Conservation (phyloP, 2,888 invertebrate genomes). For the Drosophila diplacantha region DNA sequence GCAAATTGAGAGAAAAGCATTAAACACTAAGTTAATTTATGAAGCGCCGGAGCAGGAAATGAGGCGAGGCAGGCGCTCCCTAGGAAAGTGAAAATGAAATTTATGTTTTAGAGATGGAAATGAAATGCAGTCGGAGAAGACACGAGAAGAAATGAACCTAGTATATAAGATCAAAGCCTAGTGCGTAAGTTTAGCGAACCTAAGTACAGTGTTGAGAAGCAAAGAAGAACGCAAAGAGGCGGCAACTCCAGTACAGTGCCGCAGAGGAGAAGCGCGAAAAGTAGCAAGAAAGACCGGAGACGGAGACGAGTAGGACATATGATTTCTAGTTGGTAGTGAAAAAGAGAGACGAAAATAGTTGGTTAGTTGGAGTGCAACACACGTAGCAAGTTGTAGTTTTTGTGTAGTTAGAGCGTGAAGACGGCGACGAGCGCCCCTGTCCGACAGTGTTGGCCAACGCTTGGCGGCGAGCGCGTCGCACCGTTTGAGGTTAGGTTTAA, state of each 20-base stretch:
- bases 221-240: conserved; percentile 23
- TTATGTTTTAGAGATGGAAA: conserved; percentile 37
- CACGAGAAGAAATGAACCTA: conserved; percentile 33
- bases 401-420: conserved; percentile 56
- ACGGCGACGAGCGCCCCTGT: conserved; percentile 5
- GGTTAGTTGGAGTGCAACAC: conserved; percentile 39
- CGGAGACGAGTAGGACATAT: conserved; percentile 51
- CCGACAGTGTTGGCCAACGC: conserved; percentile 48
- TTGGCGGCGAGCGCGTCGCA: conserved; percentile 24
- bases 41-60: conserved; percentile 8
- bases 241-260: conserved; percentile 18
- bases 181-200: conserved; percentile 54
- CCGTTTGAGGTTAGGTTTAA: conserved; percentile 51
- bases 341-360: conserved; percentile 34
- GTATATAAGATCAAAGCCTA: conserved; percentile 64
- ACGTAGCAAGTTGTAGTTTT: conserved; percentile 54
- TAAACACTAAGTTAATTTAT: conserved; percentile 55
- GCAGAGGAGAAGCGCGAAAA: conserved; percentile 6
- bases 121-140: conserved; percentile 23
- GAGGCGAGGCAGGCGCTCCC: conserved; percentile 10
- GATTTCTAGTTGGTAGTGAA: conserved; percentile 57
- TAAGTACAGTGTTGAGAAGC: conserved; percentile 55
- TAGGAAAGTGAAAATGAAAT: conserved; percentile 32
- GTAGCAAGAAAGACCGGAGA: conserved; percentile 27
- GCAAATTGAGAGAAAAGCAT: conserved; percentile 43